phyloP scores from a whole-genome alignment of 2,888 invertebrate species.

The Linyphia triangularis region DNA sequence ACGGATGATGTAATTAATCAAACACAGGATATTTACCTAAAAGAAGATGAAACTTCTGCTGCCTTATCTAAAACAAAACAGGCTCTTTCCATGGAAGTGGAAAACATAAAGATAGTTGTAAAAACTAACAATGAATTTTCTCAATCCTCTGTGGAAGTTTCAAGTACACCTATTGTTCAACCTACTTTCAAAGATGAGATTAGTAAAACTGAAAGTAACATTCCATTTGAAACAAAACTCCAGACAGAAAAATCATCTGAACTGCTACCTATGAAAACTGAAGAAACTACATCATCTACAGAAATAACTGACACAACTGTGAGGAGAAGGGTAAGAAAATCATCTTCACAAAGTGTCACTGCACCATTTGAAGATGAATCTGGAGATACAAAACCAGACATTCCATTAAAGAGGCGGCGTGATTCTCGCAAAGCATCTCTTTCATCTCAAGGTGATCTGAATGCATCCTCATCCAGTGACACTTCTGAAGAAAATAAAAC shows the following conservation, averaged over 20 bases:
- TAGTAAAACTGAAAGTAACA: background rate
- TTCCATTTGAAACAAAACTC: background rate
- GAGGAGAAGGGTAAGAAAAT: background rate
- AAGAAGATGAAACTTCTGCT: background rate
- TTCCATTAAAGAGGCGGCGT: constrained; percentile 44
- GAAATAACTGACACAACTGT: background rate
- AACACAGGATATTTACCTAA: background rate
- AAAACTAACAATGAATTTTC: background rate
- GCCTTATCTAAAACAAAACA: background rate
- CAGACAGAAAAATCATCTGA: background rate
- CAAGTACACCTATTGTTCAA: background rate
- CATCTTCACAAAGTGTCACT: background rate
- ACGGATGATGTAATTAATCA: background rate
- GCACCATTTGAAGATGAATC: background rate
- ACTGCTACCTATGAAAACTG: background rate
- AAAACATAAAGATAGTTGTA: background rate
- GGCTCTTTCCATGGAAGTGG: background rate
- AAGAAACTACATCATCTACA: background rate
- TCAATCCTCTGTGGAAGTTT: background rate
- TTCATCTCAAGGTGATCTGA: background rate
- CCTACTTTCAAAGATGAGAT: background rate
- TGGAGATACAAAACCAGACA: constrained; percentile 43
- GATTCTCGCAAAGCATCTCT: background rate
- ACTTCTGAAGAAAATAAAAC: background rate
- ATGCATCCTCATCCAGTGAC: background rate